Conservation (phyloP, 1,140 invertebrate species). For the Temnothorax longispinosus region DNA sequence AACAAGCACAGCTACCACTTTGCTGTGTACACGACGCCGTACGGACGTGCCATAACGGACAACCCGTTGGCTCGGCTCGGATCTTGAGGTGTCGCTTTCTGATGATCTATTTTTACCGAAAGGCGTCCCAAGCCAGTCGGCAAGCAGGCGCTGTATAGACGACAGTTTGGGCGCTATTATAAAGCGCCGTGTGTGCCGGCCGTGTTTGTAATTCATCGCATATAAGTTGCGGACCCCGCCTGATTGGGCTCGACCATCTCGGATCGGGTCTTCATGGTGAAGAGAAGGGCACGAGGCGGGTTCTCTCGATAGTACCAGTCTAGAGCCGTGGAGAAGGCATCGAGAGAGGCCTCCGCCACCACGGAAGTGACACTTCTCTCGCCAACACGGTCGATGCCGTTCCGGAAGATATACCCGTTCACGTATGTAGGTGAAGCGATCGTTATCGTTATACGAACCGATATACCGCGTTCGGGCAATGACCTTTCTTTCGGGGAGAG, state of each 20-base stretch:
- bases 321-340: neutral
- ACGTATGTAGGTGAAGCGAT: constrained; percentile 62
- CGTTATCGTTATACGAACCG: neutral
- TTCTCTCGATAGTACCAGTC: constrained; percentile 14
- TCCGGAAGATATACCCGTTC: constrained; percentile 24
- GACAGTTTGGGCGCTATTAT: constrained; percentile 78
- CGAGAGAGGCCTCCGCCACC: neutral
- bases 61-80: constrained; percentile 39
- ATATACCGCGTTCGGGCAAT: neutral
- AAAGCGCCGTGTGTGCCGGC: constrained; percentile 73
- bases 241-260: neutral
- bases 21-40: constrained; percentile 6
- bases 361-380: constrained; percentile 33
- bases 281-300: constrained; percentile 19
- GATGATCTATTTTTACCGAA: constrained; percentile 82
- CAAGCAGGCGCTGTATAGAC: constrained; percentile 74
- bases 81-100: constrained; percentile 81
- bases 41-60: constrained; percentile 31
- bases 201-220: constrained; percentile 75
- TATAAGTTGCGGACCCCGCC: constrained; percentile 64
- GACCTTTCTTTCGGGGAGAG: neutral
- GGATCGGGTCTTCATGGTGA: constrained; percentile 6
- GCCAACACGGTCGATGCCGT: neutral
- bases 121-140: constrained; percentile 77
- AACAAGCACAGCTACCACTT: neutral